Evolutionary conservation across 2,113 vertebrate species (phyloP), one percentile per base, ranked within the genome.

Genomic region (Camelus bactrianus): DNA sequence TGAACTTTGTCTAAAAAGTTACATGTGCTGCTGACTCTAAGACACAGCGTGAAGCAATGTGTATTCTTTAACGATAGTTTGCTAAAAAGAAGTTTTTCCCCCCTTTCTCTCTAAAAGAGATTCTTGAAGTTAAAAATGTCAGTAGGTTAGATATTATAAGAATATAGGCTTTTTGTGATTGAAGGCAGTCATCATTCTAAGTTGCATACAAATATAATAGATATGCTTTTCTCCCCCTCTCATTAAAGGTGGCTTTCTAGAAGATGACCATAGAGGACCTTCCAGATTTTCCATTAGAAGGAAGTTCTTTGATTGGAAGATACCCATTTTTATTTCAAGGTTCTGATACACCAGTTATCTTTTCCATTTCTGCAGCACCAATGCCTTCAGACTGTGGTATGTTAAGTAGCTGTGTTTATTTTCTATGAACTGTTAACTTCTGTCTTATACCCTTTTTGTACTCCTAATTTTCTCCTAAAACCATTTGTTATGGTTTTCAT

Each of bases 301-400:
- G 98, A 97, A 98, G 98, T 95, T 94, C 97, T 48, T 96, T 99
- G 89, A 97, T 98, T 94, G 99, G 98, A 98, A 98, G 98, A 97
- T 98, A 98, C 62, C 97, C 86, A 0, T 98, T 98, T 97, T 97
- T 99, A 50, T 98, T 99, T 94, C 84, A 96, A 77, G 98, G 94
- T 90, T 97, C 98, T 20, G 98, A 99, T 67, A 98, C 98, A 4
- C 98, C 99, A 0, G 98, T 99, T 67, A 99, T 99, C 88, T 99
- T 99, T 98, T 99, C 99, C 95, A 99, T 99, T 98, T 99, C 99
- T 79, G 99, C 99, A 65, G 99, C 99, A 95, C 99, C 99, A 38
- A 99, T 99, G 99, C 99, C 99, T 98, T 99, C 98, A 19, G 99
- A 99, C 98, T 99, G 99, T 35, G 99, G 99, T 99, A 98, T 94